Percentiles rank a stretch among this genome's conserved stretches.
Evolutionary conservation across 2,888 invertebrate species (phyloP).

Genomic region (Oegoconia quadripuncta): DNA sequence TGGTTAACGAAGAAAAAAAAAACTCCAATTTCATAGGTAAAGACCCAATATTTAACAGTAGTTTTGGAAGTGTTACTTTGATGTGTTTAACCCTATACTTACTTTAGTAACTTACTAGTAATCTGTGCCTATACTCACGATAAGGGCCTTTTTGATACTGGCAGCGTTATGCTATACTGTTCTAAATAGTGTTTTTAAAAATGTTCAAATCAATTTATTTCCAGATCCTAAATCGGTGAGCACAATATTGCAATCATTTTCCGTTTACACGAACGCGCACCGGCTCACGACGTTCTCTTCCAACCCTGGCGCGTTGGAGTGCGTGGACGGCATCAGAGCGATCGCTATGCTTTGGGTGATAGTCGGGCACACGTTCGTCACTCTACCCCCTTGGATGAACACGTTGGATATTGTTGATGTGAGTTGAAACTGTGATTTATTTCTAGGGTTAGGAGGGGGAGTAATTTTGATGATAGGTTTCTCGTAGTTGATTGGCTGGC

Average conservation of each 20-base stretch:
- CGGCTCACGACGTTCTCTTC: constrained; percentile 40
- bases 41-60: no score
- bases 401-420: constrained; percentile 22
- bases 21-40: no score
- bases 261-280: constrained; percentile 48
- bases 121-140: no score
- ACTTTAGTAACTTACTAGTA: no score
- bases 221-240: constrained; percentile 31
- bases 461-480: neutral
- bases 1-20: no score
- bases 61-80: no score
- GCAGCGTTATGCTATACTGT: neutral
- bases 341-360: constrained; percentile 65
- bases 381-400: constrained; percentile 25
- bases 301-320: constrained; percentile 38
- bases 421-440: constrained; percentile 6
- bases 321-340: constrained; percentile 58
- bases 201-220: constrained; percentile 10
- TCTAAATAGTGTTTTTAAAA: neutral
- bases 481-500: neutral
- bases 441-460: neutral
- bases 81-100: no score
- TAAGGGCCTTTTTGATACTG: neutral
- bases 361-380: constrained; percentile 26
- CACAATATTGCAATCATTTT: constrained; percentile 27